Percentiles rank a stretch among this genome's conserved stretches.
These are phyloP conservation scores for Beaufortia kweichowensis DNA, from an alignment of 2,113 vertebrate species.

Conservation along the genomic window DNA sequence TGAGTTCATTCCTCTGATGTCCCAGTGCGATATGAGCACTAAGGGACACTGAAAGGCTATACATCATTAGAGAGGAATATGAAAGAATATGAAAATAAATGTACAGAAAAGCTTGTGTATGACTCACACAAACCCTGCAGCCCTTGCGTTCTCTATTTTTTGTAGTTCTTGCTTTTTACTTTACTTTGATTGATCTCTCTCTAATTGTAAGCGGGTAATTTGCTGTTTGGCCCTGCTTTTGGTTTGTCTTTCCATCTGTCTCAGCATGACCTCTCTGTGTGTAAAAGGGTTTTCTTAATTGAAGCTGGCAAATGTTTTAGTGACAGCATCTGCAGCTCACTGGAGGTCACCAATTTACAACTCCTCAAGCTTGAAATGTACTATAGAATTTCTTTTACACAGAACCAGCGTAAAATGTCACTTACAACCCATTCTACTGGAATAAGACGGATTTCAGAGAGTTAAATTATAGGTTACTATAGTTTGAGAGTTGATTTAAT, in stretches of 20 bases:
- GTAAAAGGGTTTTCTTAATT: background rate
- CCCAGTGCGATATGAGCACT: background rate
- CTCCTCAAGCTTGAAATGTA: too few relatives aligned
- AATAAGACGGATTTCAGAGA: too few relatives aligned
- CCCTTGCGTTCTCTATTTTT: background rate
- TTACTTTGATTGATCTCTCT: constrained; percentile 11
- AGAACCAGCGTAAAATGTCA: too few relatives aligned
- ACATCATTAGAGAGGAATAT: constrained; percentile 31
- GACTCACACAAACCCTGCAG: constrained; percentile 2
- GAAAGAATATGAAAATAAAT: background rate
- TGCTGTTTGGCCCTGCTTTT: constrained; percentile 12
- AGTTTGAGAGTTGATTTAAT: too few relatives aligned
- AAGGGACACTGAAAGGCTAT: background rate
- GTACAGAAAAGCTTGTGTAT: background rate
- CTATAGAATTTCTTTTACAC: too few relatives aligned
- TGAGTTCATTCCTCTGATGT: constrained; percentile 27
- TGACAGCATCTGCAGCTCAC: background rate
- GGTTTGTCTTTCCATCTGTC: background rate
- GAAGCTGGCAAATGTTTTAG: constrained; percentile 3
- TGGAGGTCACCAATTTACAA: background rate
- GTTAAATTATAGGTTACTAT: too few relatives aligned
- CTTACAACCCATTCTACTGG: too few relatives aligned
- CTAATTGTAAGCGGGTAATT: constrained; percentile 19
- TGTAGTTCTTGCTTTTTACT: background rate
- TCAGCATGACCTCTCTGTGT: constrained; percentile 7